Conservation (phyloP, 2,888 invertebrate genomes). For the Plusia festucae region DNA sequence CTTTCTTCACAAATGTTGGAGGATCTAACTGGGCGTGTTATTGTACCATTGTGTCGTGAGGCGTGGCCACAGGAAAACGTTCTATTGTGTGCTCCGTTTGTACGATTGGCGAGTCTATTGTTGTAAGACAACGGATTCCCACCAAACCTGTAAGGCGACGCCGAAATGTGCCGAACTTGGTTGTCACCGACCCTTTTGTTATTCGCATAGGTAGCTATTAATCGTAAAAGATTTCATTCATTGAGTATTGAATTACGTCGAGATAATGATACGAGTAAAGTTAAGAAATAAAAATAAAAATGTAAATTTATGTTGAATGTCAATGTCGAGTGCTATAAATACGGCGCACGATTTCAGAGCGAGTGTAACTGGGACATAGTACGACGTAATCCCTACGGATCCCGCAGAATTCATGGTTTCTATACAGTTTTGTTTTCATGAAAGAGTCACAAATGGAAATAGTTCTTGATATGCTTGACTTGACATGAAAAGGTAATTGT, state of each 20-base stretch:
- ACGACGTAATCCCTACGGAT: constrained; percentile 44
- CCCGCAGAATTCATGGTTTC: constrained; percentile 27
- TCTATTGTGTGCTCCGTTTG: constrained; percentile 83
- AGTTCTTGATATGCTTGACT: constrained; percentile 19
- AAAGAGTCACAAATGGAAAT: constrained; percentile 16
- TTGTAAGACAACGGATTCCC: constrained; percentile 60
- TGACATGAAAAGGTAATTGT: background rate
- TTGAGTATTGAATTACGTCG: constrained; percentile 35
- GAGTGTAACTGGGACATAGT: constrained; percentile 41
- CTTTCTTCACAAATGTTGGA: constrained; percentile 78
- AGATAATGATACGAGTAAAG: constrained; percentile 20
- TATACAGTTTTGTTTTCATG: constrained; percentile 31
- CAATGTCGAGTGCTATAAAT: constrained; percentile 58
- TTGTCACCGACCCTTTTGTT: constrained; percentile 42
- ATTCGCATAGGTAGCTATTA: constrained; percentile 31
- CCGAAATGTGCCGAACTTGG: constrained; percentile 48
- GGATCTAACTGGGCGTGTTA: constrained; percentile 84
- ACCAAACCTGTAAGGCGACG: constrained; percentile 59
- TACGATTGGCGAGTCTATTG: constrained; percentile 82
- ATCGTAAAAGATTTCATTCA: constrained; percentile 27
- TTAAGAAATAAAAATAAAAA: constrained; percentile 24
- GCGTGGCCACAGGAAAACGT: constrained; percentile 84
- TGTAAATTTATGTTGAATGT: constrained; percentile 47
- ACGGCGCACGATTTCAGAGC: constrained; percentile 41
- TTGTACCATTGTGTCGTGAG: constrained; percentile 79